Evolutionary conservation across 2,113 vertebrate genomes (phyloP), one percentile per base, ranked within the genome.

Genomic region (Strix uralensis): DNA sequence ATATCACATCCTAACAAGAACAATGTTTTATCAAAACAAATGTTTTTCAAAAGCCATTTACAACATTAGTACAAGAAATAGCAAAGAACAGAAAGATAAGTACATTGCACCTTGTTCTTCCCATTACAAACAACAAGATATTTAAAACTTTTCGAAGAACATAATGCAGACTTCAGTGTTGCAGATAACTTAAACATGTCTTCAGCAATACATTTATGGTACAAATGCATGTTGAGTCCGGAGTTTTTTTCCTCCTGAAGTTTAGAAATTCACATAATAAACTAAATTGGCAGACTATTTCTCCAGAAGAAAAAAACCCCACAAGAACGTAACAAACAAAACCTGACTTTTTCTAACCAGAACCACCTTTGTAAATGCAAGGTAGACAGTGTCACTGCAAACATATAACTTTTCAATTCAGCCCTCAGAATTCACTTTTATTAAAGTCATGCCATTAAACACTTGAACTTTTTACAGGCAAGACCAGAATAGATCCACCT

Each of bases 91-190:
- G 19, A 81, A 88, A 61, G 32, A 44, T 30, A 36, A 86, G 14
- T 29, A 46, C 9, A 20, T 11, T 44, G 29, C 4, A 8, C 29
- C 59, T 77, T 86, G 36, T 32, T 62, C 30, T 69, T 58, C 13
- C 34, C 38, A 65, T 12, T 49, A 40, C 12, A 30, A 40, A 75
- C 13, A 73, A 23, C 3, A 83, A 81, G 22, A 69, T 32, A 63
- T 18, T 40, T 16, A 46, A 69, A 87, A 90, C 11, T 54, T 88
- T 19, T 23, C 34, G 42, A 74, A 81, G 36, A 67, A 51, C 5
- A 54, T 1, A 65, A 8, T 27, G 14, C 16, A 83, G 13, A 65
- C 11, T 51, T 58, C 34, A 44, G 1, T 0, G 0, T 13, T 49
- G 6, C 29, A 54, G 46, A 34, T 51, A 49, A 30, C 32, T 58